Percentiles rank a stretch among this genome's conserved stretches.
phyloP scores from a whole-genome alignment of 2,888 invertebrate genomes.

The Tridacna crocea region DNA sequence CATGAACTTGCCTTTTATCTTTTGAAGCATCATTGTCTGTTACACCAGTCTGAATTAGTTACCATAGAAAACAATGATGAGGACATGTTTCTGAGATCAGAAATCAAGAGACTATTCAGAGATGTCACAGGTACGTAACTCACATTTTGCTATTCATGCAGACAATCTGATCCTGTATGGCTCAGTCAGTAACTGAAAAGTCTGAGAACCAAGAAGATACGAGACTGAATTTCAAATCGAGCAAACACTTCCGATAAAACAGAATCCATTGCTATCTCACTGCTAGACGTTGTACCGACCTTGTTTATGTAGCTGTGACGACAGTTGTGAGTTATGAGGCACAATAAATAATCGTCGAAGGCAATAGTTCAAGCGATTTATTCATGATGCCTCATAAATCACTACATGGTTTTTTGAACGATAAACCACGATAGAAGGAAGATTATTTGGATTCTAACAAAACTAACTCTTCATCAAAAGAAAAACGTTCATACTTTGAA shows the following conservation, averaged over 20 bases:
- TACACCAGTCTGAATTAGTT: constrained; percentile 33
- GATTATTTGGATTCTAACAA: too few relatives aligned
- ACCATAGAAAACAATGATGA: constrained; percentile 36
- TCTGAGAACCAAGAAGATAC: not conserved
- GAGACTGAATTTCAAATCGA: not conserved
- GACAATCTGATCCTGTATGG: not conserved
- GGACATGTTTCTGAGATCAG: constrained; percentile 29
- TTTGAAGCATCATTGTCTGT: constrained; percentile 42
- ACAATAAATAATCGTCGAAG: too few relatives aligned
- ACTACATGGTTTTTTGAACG: too few relatives aligned
- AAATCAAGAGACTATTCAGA: constrained; percentile 32
- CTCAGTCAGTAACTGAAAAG: not conserved
- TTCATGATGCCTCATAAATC: too few relatives aligned
- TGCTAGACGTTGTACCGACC: not conserved
- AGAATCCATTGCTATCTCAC: not conserved
- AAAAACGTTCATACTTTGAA: too few relatives aligned
- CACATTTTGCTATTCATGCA: not conserved
- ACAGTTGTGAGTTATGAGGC: too few relatives aligned
- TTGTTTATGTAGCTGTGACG: too few relatives aligned
- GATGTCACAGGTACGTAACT: constrained; percentile 10
- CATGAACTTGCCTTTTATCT: not conserved
- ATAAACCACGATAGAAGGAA: too few relatives aligned
- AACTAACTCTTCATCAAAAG: too few relatives aligned
- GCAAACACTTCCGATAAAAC: not conserved
- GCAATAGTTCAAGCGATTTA: too few relatives aligned